phyloP scores from a whole-genome alignment of 2,888 invertebrate species.

The Eledone cirrhosa region DNA sequence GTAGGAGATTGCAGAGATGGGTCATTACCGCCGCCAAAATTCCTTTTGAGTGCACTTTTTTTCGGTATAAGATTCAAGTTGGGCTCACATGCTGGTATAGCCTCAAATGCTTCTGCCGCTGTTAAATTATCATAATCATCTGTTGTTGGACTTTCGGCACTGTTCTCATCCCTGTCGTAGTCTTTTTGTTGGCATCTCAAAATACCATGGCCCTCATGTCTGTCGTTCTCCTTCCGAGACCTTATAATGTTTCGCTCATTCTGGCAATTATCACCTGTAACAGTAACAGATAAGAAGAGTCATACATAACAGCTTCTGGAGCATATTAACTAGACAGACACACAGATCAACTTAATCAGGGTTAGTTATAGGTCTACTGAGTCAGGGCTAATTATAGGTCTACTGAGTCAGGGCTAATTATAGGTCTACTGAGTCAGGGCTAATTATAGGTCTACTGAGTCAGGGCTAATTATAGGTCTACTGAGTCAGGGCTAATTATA shows the following conservation, averaged over 20 bases:
- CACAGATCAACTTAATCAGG: no score
- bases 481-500: no score
- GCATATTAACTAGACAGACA: no score
- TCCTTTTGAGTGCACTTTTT: conserved; percentile 66
- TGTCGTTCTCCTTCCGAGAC: conserved; percentile 11
- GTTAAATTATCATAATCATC: conserved; percentile 35
- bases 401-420: no score
- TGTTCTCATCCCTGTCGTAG: conserved; percentile 36
- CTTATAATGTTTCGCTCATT: conserved; percentile 14
- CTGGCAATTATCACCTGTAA: no score
- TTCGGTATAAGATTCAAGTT: conserved; percentile 65
- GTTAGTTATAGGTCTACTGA: no score
- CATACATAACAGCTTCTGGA: no score
- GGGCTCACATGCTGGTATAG: conserved; percentile 65
- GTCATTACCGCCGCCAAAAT: conserved; percentile 29
- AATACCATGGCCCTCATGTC: neutral
- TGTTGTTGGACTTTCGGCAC: conserved; percentile 33
- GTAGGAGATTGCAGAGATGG: neutral
- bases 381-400: no score
- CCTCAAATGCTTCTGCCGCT: conserved; percentile 48
- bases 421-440: no score
- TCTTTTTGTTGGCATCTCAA: conserved; percentile 30
- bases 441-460: no score
- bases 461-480: no score
- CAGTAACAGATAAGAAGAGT: no score